A percentile compares a stretch with the other conserved stretches of the same genome.
phyloP scores from a whole-genome alignment of 2,113 vertebrate species.

The Nanorana parkeri region DNA sequence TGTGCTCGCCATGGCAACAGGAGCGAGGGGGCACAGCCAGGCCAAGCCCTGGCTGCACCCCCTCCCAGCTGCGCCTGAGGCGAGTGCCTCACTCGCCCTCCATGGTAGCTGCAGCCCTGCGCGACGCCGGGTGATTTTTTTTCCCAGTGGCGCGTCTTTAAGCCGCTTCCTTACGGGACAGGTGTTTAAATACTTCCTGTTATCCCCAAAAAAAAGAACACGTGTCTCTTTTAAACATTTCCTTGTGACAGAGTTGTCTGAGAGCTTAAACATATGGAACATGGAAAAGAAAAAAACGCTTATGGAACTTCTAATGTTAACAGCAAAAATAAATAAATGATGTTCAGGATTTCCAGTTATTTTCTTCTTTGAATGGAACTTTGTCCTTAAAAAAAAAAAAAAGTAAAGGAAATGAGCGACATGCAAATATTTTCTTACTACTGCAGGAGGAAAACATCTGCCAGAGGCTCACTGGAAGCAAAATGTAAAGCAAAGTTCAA shows the following conservation, averaged over 20 bases:
- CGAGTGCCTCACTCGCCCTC: no score
- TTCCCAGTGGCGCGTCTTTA: constrained; percentile 22
- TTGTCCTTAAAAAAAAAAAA: constrained; percentile 1
- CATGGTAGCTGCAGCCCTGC: no score
- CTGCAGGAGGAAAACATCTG: neutral
- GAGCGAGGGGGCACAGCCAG: no score
- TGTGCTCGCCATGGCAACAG: no score
- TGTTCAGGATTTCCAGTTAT: neutral
- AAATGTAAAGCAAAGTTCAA: no score
- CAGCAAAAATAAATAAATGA: neutral
- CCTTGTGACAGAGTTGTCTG: constrained; percentile 20
- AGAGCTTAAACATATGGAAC: constrained; percentile 37
- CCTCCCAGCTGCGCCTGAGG: no score
- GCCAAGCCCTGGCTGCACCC: no score
- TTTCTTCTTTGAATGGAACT: neutral
- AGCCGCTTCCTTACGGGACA: neutral
- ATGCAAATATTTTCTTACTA: constrained; percentile 7
- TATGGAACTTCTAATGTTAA: neutral
- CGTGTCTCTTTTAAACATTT: neutral
- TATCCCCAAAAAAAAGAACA: neutral
- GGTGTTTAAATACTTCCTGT: constrained; percentile 45
- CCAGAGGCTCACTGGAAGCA: no score
- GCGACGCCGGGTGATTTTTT: constrained; percentile 19
- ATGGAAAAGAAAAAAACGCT: constrained; percentile 5
- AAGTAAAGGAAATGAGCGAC: neutral